Evolutionary conservation across 1,140 invertebrate species (phyloP), one percentile per base, ranked within the genome.

Genomic region (Bombus impatiens): DNA sequence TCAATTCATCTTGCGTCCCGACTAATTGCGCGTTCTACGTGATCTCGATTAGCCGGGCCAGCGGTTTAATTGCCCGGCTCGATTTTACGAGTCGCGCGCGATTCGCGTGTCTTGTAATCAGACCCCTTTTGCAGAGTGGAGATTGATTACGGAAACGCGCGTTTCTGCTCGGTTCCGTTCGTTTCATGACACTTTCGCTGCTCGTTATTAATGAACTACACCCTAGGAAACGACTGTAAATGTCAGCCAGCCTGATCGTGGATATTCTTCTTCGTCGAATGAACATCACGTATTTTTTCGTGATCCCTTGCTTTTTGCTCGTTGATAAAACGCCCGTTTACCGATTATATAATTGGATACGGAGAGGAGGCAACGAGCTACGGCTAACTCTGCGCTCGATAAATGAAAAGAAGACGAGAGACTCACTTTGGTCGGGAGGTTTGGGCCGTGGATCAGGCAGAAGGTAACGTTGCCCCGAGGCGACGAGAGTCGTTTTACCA

Each of bases 401-500:
- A 53, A 62, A 85, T 59, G 70, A 89, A 67, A 78, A 87, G 68
- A 80, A 71, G 62, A 35, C n/a, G 62, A 71, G n/a, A 84, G 65
- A 35, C 28, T 67, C 15, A 18, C 22, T 75, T 74, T 40, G 59
- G 76, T 76, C 47, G 70, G n/a, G 77, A 78, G 79, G 79, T 87
- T 40, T 2, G 37, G 22, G 12, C 37, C 4, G 80, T 90, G 89
- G 89, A 92, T 80, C 83, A 74, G 92, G 91, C 89, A 91, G 91
- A 88, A 91, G 91, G 88, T 91, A 86, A 65, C 76, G 59, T 88
- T 91, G 76, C 91, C 78, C 13, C 74, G 80, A 80, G 92, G 93
- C 92, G 86, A 92, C 89, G 87, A 87, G 85, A 82, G 89, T 89
- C 89, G 87, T 40, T 92, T 92, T 94, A 94, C 93, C 92, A 79